A percentile compares a stretch with the other conserved stretches of the same genome.
phyloP scores from a whole-genome alignment of 2,797 vertebrate species.

The Petrocephalus sullivani region DNA sequence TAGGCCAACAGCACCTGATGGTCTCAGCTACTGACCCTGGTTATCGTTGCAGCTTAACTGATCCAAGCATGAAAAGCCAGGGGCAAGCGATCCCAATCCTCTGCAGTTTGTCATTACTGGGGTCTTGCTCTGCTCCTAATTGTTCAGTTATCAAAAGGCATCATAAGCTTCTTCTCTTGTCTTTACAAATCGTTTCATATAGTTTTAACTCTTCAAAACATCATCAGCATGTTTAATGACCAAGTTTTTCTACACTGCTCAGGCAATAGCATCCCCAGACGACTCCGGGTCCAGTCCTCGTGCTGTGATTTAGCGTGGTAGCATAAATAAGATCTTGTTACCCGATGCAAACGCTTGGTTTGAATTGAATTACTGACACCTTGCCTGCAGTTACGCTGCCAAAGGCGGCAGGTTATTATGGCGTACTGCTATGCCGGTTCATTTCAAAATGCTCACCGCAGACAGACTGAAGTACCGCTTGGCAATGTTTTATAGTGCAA shows the following conservation, averaged over 20 bases:
- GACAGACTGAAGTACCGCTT: background rate
- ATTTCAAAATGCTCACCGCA: conserved; percentile 11
- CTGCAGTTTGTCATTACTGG: background rate
- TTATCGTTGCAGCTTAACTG: background rate
- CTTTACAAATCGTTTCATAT: background rate
- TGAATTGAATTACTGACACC: conserved; percentile 18
- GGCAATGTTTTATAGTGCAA: background rate
- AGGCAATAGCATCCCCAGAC: background rate
- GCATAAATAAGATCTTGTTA: conserved; percentile 21
- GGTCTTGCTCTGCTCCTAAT: background rate
- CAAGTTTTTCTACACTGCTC: background rate
- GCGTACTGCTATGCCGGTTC: conserved; percentile 5
- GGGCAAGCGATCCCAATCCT: background rate
- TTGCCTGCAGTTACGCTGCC: conserved; percentile 11
- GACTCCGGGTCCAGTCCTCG: background rate
- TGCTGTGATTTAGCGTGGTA: conserved; percentile 10
- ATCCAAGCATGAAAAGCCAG: background rate
- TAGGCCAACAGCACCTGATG: background rate
- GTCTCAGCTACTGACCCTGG: background rate
- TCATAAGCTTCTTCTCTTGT: background rate
- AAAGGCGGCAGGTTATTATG: conserved; percentile 18
- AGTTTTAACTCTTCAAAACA: background rate
- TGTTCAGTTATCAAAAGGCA: background rate
- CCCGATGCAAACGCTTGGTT: background rate
- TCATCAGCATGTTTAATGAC: background rate